Conservation (phyloP, 2,797 vertebrate genomes). For the Ceyx erithaca region DNA sequence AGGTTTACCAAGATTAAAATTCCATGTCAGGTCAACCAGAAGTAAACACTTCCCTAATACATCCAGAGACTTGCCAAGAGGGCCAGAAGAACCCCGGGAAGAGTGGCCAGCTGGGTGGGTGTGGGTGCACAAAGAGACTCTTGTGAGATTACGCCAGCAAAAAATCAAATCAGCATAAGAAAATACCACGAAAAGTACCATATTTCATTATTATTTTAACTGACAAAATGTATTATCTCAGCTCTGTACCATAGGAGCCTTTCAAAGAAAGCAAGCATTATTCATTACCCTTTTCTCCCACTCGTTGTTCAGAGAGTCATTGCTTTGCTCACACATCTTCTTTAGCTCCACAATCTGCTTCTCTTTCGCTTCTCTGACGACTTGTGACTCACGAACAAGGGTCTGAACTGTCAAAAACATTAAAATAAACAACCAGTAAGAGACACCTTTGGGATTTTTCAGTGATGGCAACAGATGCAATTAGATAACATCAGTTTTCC, state of each 20-base stretch:
- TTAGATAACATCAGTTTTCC: not conserved
- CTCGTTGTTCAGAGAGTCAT: constrained; percentile 89
- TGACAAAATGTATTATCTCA: not conserved
- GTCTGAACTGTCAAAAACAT: constrained; percentile 87
- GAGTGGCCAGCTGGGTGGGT: not conserved
- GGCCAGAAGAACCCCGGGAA: not conserved
- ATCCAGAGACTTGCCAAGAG: not conserved
- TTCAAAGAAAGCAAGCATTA: not conserved
- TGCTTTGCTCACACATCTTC: constrained; percentile 91
- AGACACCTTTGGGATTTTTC: not conserved
- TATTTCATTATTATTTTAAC: not conserved
- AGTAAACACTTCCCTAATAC: constrained; percentile 11
- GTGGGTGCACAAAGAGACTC: not conserved
- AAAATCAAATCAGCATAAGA: not conserved
- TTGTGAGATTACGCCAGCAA: not conserved
- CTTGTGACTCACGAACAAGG: constrained; percentile 90
- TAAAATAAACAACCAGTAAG: constrained; percentile 32
- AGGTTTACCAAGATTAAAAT: constrained; percentile 60
- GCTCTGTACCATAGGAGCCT: not conserved
- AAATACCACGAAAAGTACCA: not conserved
- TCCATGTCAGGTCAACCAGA: constrained; percentile 43
- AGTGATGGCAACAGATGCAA: not conserved
- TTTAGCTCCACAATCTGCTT: constrained; percentile 93
- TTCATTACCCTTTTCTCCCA: constrained; percentile 93
- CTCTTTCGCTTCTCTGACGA: constrained; percentile 91